phyloP scores from a whole-genome alignment of 2,888 invertebrate genomes.

The Strigamia transsilvanica region DNA sequence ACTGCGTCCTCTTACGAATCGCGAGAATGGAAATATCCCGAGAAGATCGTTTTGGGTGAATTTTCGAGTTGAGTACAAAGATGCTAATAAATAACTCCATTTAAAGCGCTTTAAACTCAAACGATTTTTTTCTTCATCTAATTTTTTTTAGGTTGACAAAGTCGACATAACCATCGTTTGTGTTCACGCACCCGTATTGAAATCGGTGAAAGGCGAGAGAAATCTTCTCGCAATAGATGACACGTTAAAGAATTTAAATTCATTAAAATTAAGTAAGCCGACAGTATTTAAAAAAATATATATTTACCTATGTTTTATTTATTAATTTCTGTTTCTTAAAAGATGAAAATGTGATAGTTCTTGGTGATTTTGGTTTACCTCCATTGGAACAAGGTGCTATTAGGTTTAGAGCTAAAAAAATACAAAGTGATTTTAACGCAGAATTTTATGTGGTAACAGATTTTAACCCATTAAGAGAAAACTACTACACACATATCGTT shows the following conservation, averaged over 20 bases:
- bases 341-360: conserved; percentile 51
- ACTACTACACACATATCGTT: conserved; percentile 61
- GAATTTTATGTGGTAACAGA: conserved; percentile 58
- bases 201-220: background rate
- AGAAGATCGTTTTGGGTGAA: conserved; percentile 52
- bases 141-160: conserved; percentile 56
- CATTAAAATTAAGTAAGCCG: background rate
- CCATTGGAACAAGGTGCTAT: conserved; percentile 51
- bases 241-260: background rate
- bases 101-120: background rate
- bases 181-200: conserved; percentile 36
- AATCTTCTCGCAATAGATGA: background rate
- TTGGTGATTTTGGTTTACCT: conserved; percentile 52
- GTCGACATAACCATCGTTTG: conserved; percentile 56
- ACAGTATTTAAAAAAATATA: background rate
- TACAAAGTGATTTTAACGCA: background rate
- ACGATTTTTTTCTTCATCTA: background rate
- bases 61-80: conserved; percentile 29
- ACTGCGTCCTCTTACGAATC: conserved; percentile 52
- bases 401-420: background rate
- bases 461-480: conserved; percentile 60
- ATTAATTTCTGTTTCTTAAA: background rate
- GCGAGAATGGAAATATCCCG: conserved; percentile 35
- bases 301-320: background rate
- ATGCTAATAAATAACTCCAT: background rate